Base-by-base conservation (phyloP, 2,113 vertebrate species). In the Casuarius casuarius region DNA sequence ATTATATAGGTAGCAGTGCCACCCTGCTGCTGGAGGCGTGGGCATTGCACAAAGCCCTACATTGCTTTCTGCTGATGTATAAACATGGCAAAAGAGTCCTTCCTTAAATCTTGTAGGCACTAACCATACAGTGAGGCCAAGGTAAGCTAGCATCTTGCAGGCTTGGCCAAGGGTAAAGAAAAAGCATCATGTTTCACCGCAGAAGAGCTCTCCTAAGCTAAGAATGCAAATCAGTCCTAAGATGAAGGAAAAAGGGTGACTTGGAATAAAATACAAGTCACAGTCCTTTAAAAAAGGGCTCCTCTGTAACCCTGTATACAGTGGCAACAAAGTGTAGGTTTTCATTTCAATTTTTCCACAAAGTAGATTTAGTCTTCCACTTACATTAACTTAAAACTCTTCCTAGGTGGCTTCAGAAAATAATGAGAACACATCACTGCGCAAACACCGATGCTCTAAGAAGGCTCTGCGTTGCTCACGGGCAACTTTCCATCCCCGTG, bases 361-460 rank as follows among this genome's bases (percentile, higher is more conserved):
- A 71, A 90, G 51, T 3, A 83, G 51, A 35, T 52, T 26, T 44
- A 65, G n/a, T 42, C 89, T 48, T 91, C 42, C 28, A 29, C n/a
- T 87, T 79, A 29, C 2, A 1, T 79, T 65, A 13, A 52, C 49
- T 73, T 54, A 26, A 91, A 82, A 44, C 44, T 62, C 38, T 79
- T 59, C 70, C 35, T 83, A 70, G 67, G 3, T 62, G 63, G 35
- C 67, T 92, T 85, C 74, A 85, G 71, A 87, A 46, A 81, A 75
- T 33, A 66, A n/a, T 54, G 65, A 84, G 54, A 84, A 18, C 48
- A 28, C 54, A 59, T 38, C 84, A 40, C 84, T 89, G 59, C 86
- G 76, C 68, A 54, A 94, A 49, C 0, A 0, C 22, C 42, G 8
- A 3, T 75, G 81, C 54, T 76, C 33, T 52, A 10, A 68, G 80